Base-by-base conservation (phyloP, 2,113 vertebrate species). In the Onychorhynchus coronatus region DNA sequence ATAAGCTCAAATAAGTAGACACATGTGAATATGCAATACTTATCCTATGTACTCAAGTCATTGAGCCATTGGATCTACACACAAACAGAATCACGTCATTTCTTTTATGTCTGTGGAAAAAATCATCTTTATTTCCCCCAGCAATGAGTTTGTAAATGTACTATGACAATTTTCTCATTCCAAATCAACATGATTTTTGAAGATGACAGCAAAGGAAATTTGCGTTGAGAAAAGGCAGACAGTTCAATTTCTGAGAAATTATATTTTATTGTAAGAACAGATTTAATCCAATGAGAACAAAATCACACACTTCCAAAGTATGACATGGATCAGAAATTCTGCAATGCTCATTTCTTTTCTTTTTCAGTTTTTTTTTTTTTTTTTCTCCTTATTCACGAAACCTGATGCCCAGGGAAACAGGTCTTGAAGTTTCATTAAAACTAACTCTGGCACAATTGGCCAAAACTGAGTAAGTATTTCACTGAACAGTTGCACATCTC, bases 211-310 rank as follows among this genome's bases (percentile, higher is more conserved):
- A 80, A 61, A 44, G n/a, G 61, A 59, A 83, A 30, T 21, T 35
- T 42, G 2, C 3, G 8, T 6, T 53, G 35, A 41, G 46, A 39
- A 47, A 76, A 79, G 30, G 13, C 52, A 88, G 62, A 67, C 5
- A 59, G 30, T 35, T 12, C 33, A 33, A 33, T 42, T 91, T 68
- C 16, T 47, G n/a, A 25, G 5, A 67, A 73, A 14, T 31, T 83
- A 2, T 14, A 8, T 92, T 91, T 93, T 88, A 20, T 12, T 15
- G 4, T 8, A 46, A 46, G 10, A 88, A 70, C 0, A 0, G 8
- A 53, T 83, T 86, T 61, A 66, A 19, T 83, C 12, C 19, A 46
- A 15, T 50, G 8, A 50, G 10, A 52, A 47, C 15, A 65, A 82
- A 68, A 56, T 59, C 46, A 71, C 21, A 55, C 11, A 25, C 1